phyloP scores from a whole-genome alignment of 2,113 vertebrate genomes.

The Zingel zingel region DNA sequence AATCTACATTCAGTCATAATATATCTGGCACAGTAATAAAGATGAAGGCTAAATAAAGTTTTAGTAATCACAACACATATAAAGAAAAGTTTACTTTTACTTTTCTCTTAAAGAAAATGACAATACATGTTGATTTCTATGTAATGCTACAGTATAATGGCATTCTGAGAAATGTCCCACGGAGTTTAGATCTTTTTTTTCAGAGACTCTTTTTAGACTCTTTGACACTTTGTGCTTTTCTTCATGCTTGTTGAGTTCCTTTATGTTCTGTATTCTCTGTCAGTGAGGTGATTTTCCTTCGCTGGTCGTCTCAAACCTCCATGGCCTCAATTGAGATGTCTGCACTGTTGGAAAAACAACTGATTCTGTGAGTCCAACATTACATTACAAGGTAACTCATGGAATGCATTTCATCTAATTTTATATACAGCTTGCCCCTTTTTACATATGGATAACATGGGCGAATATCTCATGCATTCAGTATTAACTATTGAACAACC shows the following conservation, averaged over 20 bases:
- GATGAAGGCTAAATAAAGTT: background rate
- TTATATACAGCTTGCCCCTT: background rate
- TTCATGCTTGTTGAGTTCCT: slow-evolving; percentile 41
- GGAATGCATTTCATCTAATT: background rate
- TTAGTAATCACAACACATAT: slow-evolving; percentile 5
- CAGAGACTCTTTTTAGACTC: background rate
- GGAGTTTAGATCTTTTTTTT: background rate
- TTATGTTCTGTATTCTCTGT: slow-evolving; percentile 48
- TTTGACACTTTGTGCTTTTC: slow-evolving; percentile 11
- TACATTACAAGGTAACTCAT: slow-evolving; percentile 1
- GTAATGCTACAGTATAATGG: background rate
- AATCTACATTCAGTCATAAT: slow-evolving; percentile 13
- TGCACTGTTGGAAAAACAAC: slow-evolving; percentile 51
- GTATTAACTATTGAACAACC: background rate
- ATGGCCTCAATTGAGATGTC: slow-evolving; percentile 68
- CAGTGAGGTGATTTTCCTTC: slow-evolving; percentile 25
- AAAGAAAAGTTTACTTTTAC: slow-evolving; percentile 10
- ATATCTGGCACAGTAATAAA: slow-evolving; percentile 26
- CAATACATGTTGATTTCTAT: slow-evolving; percentile 25
- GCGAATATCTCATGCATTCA: background rate
- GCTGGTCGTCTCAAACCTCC: slow-evolving; percentile 33
- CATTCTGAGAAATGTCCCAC: slow-evolving; percentile 9
- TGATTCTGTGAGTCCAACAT: slow-evolving; percentile 16
- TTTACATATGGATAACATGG: slow-evolving; percentile 2
- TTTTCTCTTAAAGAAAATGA: background rate